Conservation (phyloP, 2,888 invertebrate species). For the Mesorhabditis belari region DNA sequence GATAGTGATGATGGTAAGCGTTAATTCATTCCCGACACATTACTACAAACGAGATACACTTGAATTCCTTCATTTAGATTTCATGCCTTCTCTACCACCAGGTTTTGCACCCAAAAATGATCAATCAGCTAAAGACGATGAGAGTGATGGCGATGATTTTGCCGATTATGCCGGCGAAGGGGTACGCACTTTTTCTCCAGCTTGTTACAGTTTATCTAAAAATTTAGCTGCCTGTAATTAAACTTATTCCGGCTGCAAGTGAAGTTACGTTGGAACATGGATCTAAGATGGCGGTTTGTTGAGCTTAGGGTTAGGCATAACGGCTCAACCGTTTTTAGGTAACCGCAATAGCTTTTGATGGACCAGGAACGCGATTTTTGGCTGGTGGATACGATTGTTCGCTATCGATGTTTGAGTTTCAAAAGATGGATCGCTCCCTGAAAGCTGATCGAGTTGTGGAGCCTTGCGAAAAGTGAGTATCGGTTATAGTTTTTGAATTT, state of each 20-base stretch:
- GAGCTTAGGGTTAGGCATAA: slow-evolving; percentile 58
- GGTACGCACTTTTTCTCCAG: neutral
- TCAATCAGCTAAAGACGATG: slow-evolving; percentile 40
- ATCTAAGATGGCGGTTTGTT: slow-evolving; percentile 69
- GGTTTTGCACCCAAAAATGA: slow-evolving; percentile 3
- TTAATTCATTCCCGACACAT: neutral
- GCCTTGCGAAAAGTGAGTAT: slow-evolving; percentile 39
- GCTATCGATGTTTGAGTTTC: slow-evolving; percentile 95
- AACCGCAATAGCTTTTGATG: slow-evolving; percentile 81
- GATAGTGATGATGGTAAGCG: neutral
- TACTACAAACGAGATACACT: no score
- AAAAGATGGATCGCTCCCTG: slow-evolving; percentile 77
- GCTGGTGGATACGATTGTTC: slow-evolving; percentile 85
- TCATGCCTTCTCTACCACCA: neutral
- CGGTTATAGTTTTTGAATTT: neutral
- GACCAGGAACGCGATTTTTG: slow-evolving; percentile 81
- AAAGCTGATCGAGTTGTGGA: slow-evolving; percentile 61
- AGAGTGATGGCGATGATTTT: slow-evolving; percentile 51
- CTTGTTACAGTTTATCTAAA: neutral
- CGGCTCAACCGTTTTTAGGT: slow-evolving; percentile 48
- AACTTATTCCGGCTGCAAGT: slow-evolving; percentile 58
- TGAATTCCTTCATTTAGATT: neutral
- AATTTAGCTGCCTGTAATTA: slow-evolving; percentile 53
- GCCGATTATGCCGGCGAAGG: slow-evolving; percentile 27
- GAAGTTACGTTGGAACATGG: slow-evolving; percentile 80